A percentile compares a stretch with the other conserved stretches of the same genome.
Conservation (phyloP, 2,797 vertebrate genomes). For the Darevskia mixta region DNA sequence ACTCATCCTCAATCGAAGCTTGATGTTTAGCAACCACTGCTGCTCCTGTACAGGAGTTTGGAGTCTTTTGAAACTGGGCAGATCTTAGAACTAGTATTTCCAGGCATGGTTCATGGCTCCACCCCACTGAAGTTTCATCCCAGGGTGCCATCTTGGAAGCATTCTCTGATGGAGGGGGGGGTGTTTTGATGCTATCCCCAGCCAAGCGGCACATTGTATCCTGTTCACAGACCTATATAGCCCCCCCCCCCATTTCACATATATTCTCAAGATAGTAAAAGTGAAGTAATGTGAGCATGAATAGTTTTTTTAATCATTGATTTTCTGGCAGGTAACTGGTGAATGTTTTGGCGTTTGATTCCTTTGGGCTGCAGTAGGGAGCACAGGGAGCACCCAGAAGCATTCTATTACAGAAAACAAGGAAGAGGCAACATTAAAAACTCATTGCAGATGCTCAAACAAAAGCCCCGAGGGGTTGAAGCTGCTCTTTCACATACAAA, state of each 20-base stretch:
- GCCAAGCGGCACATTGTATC: no score
- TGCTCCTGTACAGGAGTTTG: background rate
- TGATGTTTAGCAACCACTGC: background rate
- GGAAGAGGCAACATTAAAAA: conserved; percentile 20
- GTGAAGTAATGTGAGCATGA: background rate
- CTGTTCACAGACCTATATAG: background rate
- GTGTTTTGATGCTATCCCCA: no score
- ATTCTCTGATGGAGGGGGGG: background rate
- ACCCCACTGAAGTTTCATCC: background rate
- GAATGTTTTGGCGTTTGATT: conserved; percentile 6
- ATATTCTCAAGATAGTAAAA: background rate
- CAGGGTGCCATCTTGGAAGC: background rate
- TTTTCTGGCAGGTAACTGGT: background rate
- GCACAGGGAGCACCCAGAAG: conserved; percentile 5
- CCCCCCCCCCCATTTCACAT: background rate
- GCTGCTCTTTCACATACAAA: conserved; percentile 14
- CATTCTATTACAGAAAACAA: conserved; percentile 10
- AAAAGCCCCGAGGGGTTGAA: conserved; percentile 24
- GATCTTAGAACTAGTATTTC: background rate
- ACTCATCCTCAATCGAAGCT: background rate
- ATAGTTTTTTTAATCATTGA: background rate
- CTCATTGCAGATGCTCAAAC: background rate
- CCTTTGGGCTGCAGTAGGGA: background rate
- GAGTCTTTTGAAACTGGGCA: background rate
- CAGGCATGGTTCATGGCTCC: background rate